Evolutionary conservation across 1,140 invertebrate genomes (phyloP).

Genomic region (Ladona fulva): DNA sequence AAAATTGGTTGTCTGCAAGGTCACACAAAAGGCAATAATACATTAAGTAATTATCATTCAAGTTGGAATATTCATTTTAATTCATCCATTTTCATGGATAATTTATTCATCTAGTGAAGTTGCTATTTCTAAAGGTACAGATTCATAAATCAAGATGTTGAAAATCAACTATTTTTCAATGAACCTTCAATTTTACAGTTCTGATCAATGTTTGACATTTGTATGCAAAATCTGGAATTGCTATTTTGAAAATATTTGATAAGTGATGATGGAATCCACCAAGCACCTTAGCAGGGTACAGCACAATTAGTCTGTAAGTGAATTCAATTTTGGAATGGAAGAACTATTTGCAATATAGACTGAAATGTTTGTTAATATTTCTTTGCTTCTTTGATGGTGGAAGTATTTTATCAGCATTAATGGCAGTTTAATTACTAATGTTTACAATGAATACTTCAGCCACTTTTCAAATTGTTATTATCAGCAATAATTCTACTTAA

Average conservation of each 20-base stretch:
- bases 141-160: background rate
- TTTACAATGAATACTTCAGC: background rate
- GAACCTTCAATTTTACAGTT: background rate
- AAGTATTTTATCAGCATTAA: background rate
- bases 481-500: background rate
- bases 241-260: background rate
- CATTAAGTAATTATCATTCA: background rate
- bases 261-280: background rate
- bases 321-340: background rate
- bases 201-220: background rate
- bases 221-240: background rate
- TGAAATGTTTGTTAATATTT: background rate
- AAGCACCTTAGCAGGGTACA: background rate
- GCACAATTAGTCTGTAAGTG: background rate
- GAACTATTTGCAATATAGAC: background rate
- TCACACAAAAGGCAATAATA: background rate
- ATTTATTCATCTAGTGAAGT: background rate
- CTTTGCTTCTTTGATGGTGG: background rate
- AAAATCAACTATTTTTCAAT: background rate
- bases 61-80: background rate
- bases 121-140: background rate
- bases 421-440: background rate
- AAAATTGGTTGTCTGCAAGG: background rate
- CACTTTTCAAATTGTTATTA: background rate
- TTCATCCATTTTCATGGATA: background rate